phyloP scores from a whole-genome alignment of 2,113 vertebrate species.

The Arenaria interpres region DNA sequence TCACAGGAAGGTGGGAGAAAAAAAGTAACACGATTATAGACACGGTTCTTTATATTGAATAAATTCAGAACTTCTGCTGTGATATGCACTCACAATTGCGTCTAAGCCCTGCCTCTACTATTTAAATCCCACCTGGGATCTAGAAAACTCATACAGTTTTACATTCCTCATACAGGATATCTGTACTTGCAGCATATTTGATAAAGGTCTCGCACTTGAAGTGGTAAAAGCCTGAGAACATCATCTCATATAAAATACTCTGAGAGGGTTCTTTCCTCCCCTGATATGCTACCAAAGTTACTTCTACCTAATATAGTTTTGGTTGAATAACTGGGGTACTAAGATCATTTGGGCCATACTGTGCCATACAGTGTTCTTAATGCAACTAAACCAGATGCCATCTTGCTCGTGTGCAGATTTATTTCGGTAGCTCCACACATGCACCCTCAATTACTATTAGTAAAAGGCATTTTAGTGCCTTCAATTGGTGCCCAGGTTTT shows the following conservation, averaged over 20 bases:
- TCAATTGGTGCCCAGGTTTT: fast-evolving
- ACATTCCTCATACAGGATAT: neutral
- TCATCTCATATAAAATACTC: neutral
- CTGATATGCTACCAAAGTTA: neutral
- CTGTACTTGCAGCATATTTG: neutral
- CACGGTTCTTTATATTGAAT: neutral
- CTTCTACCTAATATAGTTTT: neutral
- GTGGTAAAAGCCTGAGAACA: neutral
- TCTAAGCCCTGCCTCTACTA: neutral
- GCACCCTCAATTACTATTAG: neutral
- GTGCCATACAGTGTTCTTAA: neutral
- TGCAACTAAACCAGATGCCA: neutral
- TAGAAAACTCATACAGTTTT: neutral
- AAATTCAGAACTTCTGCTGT: neutral
- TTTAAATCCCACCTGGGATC: neutral
- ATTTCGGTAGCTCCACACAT: neutral
- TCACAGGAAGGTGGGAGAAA: neutral
- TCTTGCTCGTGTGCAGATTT: neutral
- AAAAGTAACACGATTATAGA: neutral
- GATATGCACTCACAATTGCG: neutral
- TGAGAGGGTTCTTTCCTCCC: neutral
- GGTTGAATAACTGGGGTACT: neutral
- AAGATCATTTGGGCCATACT: neutral
- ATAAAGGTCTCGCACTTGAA: neutral
- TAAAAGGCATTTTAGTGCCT: neutral